These are phyloP conservation scores for Pycnomerus fuliginosus DNA, from an alignment of 2,888 invertebrate genomes.

Conservation along the genomic window DNA sequence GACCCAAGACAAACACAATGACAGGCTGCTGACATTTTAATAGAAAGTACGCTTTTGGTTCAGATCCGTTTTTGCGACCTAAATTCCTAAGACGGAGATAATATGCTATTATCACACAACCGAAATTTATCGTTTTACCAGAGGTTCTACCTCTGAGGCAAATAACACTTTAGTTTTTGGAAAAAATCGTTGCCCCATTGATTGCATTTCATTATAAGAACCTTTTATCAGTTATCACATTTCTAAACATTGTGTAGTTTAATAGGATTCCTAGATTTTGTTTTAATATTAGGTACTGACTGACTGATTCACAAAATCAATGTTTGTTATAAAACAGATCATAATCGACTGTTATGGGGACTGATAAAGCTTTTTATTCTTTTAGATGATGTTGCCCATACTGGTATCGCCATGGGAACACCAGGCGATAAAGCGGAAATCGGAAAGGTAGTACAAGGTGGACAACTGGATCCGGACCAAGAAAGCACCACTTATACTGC, in stretches of 20 bases:
- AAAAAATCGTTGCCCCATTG: too few species aligned
- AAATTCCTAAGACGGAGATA: slow-evolving; percentile 44
- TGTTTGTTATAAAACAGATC: too few species aligned
- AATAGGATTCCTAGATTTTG: too few species aligned
- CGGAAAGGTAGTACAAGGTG: slow-evolving; percentile 45
- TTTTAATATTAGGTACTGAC: too few species aligned
- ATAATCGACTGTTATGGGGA: neutral
- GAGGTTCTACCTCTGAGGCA: too few species aligned
- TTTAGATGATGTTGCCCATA: slow-evolving; percentile 53
- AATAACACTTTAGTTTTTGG: too few species aligned
- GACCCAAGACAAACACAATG: slow-evolving; percentile 24
- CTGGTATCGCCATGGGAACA: slow-evolving; percentile 55
- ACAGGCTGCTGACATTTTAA: slow-evolving; percentile 46
- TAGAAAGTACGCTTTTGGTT: slow-evolving; percentile 48
- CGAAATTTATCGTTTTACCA: slow-evolving; percentile 21
- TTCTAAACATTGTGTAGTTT: too few species aligned
- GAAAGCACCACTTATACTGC: slow-evolving; percentile 16
- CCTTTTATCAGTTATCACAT: too few species aligned
- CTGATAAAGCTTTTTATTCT: slow-evolving; percentile 20
- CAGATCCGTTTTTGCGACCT: slow-evolving; percentile 51
- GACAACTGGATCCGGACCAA: slow-evolving; percentile 31
- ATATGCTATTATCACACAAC: slow-evolving; percentile 33
- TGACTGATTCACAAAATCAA: too few species aligned
- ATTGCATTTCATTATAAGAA: too few species aligned
- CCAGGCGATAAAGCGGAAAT: slow-evolving; percentile 52